These are phyloP conservation scores for Pteropus alecto DNA, from an alignment of 2,113 vertebrate genomes.

Conservation along the genomic window DNA sequence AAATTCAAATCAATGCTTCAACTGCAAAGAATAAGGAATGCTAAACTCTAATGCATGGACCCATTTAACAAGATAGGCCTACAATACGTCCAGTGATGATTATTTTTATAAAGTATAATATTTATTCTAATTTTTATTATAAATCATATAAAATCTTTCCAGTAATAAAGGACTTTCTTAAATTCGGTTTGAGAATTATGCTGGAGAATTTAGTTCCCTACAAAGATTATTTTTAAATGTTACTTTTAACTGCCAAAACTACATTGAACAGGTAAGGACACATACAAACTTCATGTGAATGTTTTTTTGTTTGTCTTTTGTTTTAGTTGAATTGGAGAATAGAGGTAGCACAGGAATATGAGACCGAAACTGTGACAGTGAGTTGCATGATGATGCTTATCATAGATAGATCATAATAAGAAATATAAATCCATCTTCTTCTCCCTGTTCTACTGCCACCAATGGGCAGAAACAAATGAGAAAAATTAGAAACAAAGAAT, in stretches of 20 bases:
- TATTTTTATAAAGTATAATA: background rate
- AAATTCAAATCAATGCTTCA: background rate
- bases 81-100: background rate
- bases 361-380: background rate
- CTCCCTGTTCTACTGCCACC: background rate
- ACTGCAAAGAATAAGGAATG: background rate
- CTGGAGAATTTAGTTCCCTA: background rate
- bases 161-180: background rate
- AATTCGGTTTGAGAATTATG: background rate
- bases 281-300: background rate
- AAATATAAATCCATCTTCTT: background rate
- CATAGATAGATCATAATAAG: background rate
- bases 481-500: background rate
- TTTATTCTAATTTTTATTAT: background rate
- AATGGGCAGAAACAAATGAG: background rate
- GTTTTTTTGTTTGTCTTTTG: background rate
- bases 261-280: background rate
- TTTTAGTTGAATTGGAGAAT: background rate
- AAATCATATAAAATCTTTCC: background rate
- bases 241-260: background rate
- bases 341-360: background rate
- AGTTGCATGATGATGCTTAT: background rate
- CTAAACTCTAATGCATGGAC: background rate
- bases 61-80: background rate
- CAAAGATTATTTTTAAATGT: background rate